Evolutionary conservation across 2,113 vertebrate species (phyloP).

Genomic region (Oreochromis niloticus): DNA sequence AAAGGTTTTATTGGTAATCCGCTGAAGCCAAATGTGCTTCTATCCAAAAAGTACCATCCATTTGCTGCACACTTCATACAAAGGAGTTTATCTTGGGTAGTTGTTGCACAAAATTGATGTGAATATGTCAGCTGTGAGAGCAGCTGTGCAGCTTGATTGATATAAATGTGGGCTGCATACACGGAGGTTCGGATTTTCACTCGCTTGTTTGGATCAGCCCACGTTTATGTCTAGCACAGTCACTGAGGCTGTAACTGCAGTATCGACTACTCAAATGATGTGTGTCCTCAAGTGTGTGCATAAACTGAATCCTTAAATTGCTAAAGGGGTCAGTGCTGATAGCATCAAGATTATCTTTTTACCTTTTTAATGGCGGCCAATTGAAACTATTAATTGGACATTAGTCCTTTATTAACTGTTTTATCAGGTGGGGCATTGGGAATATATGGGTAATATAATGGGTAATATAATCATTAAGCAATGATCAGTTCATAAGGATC

Average conservation of each 20-base stretch:
- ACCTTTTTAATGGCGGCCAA: background rate
- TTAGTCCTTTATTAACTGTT: background rate
- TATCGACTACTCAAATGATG: background rate
- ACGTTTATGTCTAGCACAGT: background rate
- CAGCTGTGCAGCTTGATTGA: conserved; percentile 38
- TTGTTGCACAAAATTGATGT: conserved; percentile 7
- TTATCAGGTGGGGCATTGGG: background rate
- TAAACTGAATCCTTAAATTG: background rate
- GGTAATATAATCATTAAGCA: background rate
- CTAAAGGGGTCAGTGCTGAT: background rate
- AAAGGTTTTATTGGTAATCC: background rate
- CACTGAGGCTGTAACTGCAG: background rate
- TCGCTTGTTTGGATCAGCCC: conserved; percentile 27
- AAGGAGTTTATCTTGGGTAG: background rate
- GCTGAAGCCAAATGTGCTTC: background rate
- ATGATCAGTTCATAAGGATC: background rate
- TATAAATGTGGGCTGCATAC: conserved; percentile 23
- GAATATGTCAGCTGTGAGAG: conserved; percentile 12
- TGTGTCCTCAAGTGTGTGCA: background rate
- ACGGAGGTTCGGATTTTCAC: conserved; percentile 1
- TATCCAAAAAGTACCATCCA: background rate
- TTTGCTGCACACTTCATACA: background rate
- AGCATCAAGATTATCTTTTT: background rate
- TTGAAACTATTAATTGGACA: background rate
- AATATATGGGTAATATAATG: too few relatives aligned